Conservation (phyloP, 2,113 vertebrate species). For the Heterotilapia buettikoferi region DNA sequence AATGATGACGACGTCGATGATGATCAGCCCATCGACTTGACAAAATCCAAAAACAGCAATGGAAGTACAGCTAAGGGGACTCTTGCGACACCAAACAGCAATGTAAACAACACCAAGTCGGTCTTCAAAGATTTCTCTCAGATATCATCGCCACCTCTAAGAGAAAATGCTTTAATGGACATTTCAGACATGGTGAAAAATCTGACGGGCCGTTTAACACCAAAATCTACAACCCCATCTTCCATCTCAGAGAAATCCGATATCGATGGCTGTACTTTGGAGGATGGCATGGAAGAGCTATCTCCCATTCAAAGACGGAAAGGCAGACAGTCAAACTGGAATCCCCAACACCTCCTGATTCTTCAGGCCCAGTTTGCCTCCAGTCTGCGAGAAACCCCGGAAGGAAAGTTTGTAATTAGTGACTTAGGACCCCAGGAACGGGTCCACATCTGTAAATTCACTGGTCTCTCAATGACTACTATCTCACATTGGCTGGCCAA, state of each 20-base stretch:
- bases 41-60: constrained; percentile 87
- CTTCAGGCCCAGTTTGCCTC: constrained; percentile 97
- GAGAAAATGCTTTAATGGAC: constrained; percentile 98
- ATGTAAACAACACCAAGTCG: constrained; percentile 58
- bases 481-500: constrained; percentile 99
- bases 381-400: constrained; percentile 88
- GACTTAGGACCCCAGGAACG: constrained; percentile 96
- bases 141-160: constrained; percentile 78
- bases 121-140: constrained; percentile 75
- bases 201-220: constrained; percentile 92
- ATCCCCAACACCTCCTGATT: constrained; percentile 96
- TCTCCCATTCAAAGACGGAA: constrained; percentile 94
- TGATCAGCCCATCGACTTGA: constrained; percentile 97
- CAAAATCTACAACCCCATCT: constrained; percentile 94
- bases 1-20: constrained; percentile 67
- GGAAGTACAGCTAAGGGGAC: constrained; percentile 39
- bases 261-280: constrained; percentile 87
- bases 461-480: constrained; percentile 99
- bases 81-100: constrained; percentile 39
- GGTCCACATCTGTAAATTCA: constrained; percentile 99
- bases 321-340: constrained; percentile 99
- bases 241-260: constrained; percentile 96
- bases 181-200: constrained; percentile 99
- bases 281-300: constrained; percentile 91
- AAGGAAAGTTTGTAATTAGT: constrained; percentile 92